Evolutionary conservation across 2,797 vertebrate genomes (phyloP).

Genomic region (Notolabrus celidotus): DNA sequence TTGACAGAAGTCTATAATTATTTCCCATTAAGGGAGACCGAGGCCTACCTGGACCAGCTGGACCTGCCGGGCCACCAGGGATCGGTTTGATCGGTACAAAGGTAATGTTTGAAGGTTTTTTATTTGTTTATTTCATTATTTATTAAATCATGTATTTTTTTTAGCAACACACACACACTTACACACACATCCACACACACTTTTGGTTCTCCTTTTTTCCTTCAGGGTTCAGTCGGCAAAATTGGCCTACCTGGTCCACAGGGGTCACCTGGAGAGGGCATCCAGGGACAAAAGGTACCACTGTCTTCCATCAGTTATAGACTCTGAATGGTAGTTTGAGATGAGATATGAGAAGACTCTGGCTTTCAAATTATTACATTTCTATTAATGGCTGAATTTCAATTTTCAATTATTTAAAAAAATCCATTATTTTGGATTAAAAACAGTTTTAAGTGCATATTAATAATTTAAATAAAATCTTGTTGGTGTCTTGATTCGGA

Average conservation of each 20-base stretch:
- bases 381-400: too few species aligned
- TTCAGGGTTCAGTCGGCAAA: conserved; percentile 86
- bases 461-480: too few species aligned
- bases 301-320: background rate
- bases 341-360: background rate
- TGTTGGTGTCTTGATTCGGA: too few species aligned
- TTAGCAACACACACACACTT: background rate
- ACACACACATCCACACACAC: too few species aligned
- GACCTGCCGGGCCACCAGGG: conserved; percentile 83
- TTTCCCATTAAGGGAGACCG: conserved; percentile 84
- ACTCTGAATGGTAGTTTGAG: background rate
- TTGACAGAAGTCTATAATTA: background rate
- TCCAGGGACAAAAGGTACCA: conserved; percentile 90
- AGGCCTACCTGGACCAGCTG: conserved; percentile 83
- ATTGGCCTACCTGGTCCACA: conserved; percentile 81
- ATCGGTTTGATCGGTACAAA: conserved; percentile 82
- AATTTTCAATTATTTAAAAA: too few species aligned
- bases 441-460: too few species aligned
- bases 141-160: background rate
- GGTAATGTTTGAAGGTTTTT: conserved; percentile 70
- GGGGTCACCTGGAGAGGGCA: conserved; percentile 85
- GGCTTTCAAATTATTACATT: too few species aligned
- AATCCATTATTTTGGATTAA: too few species aligned
- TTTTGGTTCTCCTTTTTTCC: background rate
- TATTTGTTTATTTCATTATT: too few species aligned